A percentile compares a stretch with the other conserved stretches of the same genome.
phyloP scores from a whole-genome alignment of 2,113 vertebrate species.

The Pheucticus melanocephalus region DNA sequence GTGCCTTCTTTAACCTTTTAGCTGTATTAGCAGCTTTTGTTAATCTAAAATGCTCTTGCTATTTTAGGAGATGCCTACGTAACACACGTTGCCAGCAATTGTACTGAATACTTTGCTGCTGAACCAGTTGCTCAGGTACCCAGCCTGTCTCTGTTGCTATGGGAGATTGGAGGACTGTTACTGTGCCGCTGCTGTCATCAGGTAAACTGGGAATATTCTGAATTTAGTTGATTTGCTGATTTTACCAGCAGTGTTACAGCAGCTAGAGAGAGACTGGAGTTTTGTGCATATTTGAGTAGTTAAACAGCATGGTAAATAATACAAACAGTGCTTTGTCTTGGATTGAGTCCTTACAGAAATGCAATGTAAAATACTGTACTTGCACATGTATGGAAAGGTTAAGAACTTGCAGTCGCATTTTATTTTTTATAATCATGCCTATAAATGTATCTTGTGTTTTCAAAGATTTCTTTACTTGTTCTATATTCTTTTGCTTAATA shows the following conservation, averaged over 20 bases:
- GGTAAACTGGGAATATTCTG: slow-evolving; percentile 71
- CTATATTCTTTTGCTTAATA: background rate
- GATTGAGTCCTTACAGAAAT: background rate
- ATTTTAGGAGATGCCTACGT: slow-evolving; percentile 79
- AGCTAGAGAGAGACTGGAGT: background rate
- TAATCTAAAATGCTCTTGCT: slow-evolving; percentile 69
- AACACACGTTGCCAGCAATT: slow-evolving; percentile 55
- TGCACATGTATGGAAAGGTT: background rate
- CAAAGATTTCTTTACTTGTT: background rate
- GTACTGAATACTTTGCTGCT: slow-evolving; percentile 62
- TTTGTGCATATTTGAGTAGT: background rate
- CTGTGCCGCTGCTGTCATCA: slow-evolving; percentile 78
- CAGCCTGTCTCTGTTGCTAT: slow-evolving; percentile 80
- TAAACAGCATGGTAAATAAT: background rate
- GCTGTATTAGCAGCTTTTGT: slow-evolving; percentile 57
- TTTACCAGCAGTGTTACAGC: background rate
- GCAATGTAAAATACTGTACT: background rate
- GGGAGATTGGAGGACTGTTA: slow-evolving; percentile 87
- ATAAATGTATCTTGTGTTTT: background rate
- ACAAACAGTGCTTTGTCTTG: background rate
- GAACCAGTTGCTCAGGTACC: slow-evolving; percentile 67
- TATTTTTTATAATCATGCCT: background rate
- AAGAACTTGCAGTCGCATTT: background rate
- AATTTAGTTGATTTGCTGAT: background rate
- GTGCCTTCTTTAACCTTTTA: slow-evolving; percentile 65